Evolutionary conservation across 1,140 invertebrate genomes (phyloP), one percentile per base, ranked within the genome.

Genomic region (Melipona quadrifasciata): DNA sequence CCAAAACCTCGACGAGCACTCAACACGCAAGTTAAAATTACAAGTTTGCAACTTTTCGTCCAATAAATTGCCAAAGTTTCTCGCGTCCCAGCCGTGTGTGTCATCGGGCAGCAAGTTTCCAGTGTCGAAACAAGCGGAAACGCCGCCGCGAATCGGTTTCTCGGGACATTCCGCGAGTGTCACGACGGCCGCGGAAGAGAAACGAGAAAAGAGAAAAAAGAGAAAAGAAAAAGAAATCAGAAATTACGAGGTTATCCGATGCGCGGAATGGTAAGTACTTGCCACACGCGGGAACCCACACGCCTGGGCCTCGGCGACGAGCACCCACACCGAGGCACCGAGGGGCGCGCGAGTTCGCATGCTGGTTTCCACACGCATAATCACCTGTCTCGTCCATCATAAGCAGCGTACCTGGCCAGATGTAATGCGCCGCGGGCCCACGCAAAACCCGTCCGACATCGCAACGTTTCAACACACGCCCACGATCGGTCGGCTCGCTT

Each of bases 331-430:
- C 76, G 39, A 6, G 34, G 24, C 21, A 47, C 11, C 8, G 8
- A 47, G 24, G 34, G 24, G 58, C 58, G 58, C 65, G 71, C 61
- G 65, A 75, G 67, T 64, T 90, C 86, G 81, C 86, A 90, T 93
- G 90, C 90, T 93, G 92, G 92, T 94, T 94, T 93, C 91, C 92
- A 93, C 92, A 93, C 92, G 92, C 92, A 93, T 94, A 94, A 94
- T 94, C 93, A 94, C 93, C 92, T 94, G 93, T 94, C 93, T 94
- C 93, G 93, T 94, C 91, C 93, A 94, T 94, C 93, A 94, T 94
- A 93, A 92, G 88, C 86, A 85, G 86, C 92, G 89, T 88, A 88
- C 86, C 80, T 75, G 87, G 86, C 89, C 92, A 93, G 91, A 94
- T 94, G 93, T 93, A 94, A 94, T 94, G 91, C 91, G 90, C 90